Percentiles rank a stretch among this genome's conserved stretches.
Conservation (phyloP, 2,888 invertebrate species). For the Argyresthia goedartella region DNA sequence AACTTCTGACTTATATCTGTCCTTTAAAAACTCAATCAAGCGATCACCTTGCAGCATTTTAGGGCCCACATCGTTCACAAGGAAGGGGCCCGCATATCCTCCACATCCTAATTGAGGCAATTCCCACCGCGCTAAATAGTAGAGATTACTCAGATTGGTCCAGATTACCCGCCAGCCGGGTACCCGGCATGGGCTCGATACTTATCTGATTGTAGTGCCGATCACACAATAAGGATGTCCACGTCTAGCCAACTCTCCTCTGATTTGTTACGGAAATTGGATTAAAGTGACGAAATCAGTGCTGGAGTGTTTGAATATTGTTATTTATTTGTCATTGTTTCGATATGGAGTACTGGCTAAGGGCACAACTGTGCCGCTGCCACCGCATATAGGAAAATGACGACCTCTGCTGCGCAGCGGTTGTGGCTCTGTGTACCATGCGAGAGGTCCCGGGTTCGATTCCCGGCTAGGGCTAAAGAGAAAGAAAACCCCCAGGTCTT, state of each 20-base stretch:
- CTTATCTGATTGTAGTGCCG: slow-evolving; percentile 16
- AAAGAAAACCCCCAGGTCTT: no score
- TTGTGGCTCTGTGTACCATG: no score
- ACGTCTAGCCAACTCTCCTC: slow-evolving; percentile 30
- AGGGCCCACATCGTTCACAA: no score
- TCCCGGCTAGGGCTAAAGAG: no score
- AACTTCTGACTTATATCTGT: no score
- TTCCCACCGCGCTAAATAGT: slow-evolving; percentile 66
- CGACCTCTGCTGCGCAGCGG: no score
- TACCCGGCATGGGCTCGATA: not conserved
- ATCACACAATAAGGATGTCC: slow-evolving; percentile 58
- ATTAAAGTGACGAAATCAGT: slow-evolving; percentile 3
- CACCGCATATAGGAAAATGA: no score
- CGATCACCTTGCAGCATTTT: no score
- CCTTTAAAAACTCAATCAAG: no score
- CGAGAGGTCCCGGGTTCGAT: no score
- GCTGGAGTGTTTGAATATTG: not conserved
- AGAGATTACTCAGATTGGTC: slow-evolving; percentile 45
- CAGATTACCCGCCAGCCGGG: slow-evolving; percentile 16
- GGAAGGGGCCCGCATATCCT: slow-evolving; percentile 66
- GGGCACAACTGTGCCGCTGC: no score
- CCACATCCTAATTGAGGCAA: slow-evolving; percentile 61
- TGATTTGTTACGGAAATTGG: slow-evolving; percentile 37
- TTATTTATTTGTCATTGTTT: not conserved
- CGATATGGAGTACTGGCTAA: no score